A percentile compares a stretch with the other conserved stretches of the same genome.
Conservation (phyloP, 2,113 vertebrate species). For the Psephotus haematonotus region DNA sequence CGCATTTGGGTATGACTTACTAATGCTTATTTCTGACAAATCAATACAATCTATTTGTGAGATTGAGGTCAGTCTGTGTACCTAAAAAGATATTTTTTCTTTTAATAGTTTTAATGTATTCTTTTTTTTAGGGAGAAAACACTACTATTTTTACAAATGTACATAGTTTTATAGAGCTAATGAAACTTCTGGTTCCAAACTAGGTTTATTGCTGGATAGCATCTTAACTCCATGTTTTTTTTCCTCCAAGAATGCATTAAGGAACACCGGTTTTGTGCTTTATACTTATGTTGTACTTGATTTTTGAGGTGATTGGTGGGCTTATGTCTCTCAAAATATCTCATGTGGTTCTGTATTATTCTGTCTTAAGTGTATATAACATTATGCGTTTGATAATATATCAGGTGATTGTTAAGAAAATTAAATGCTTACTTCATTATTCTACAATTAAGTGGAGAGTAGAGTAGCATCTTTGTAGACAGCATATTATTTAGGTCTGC, state of each 20-base stretch:
- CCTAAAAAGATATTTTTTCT: not conserved
- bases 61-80: not conserved
- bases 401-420: not conserved
- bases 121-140: not conserved
- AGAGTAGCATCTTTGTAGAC: not conserved
- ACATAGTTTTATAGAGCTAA: not conserved
- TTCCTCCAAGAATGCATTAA: not conserved
- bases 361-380: not conserved
- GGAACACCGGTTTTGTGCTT: not conserved
- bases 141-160: not conserved
- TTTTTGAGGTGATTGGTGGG: not conserved
- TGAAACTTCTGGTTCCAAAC: not conserved
- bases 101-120: not conserved
- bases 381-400: not conserved
- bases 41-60: not conserved
- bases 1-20: not conserved
- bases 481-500: not conserved
- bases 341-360: not conserved
- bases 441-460: not conserved
- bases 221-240: not conserved
- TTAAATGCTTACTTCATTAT: not conserved
- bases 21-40: not conserved
- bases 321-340: not conserved
- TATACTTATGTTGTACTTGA: not conserved
- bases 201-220: not conserved